Base-by-base conservation (phyloP, 2,113 vertebrate genomes). In the Hypomesus transpacificus region DNA sequence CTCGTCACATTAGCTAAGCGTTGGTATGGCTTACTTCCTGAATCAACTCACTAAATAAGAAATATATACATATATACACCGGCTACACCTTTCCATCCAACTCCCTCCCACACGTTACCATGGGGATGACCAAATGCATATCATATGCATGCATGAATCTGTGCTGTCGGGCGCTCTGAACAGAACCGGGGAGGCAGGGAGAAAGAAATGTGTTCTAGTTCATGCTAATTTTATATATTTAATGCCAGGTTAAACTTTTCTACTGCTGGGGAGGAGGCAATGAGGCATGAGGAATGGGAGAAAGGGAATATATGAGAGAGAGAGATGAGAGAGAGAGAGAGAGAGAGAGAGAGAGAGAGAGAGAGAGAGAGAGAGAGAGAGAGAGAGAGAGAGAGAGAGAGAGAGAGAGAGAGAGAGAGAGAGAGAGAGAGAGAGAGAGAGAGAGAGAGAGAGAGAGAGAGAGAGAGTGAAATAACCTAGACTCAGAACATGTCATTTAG, bases 51-150 rank as follows among this genome's bases (percentile, higher is more conserved):
- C 4, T 86, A 87, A 77, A 89, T 89, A 86, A 92, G 88, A 84
- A 85, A 89, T 78, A 67, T 81, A 80, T 61, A 82, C 78, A 80
- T n/a, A n/a, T n/a, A n/a, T n/a, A n/a, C 76, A 78, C 14, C 69
- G 85, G 82, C 85, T 87, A 79, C 91, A 92, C 90, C 91, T 91
- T 91, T 86, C 88, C 78, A 85, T 88, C 59, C 52, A 17, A 1
- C 13, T 24, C 16, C 21, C 80, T 78, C 62, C 14, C 14, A 18
- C 60, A 72, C 61, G 92, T 94, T 93, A 89, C 91, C 91, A 93
- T 93, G 92, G 93, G 88, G 92, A 93, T 91, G 93, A 91, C 92
- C 92, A 93, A 92, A 92, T 93, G 92, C 93, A 93, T 87, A 85
- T 93, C 87, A 89, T 92, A 94, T 76, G 92, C 94, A 92, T 94